A percentile compares a stretch with the other conserved stretches of the same genome.
phyloP scores from a whole-genome alignment of 2,113 vertebrate genomes.

The Pseudolaguvia tuberculata region DNA sequence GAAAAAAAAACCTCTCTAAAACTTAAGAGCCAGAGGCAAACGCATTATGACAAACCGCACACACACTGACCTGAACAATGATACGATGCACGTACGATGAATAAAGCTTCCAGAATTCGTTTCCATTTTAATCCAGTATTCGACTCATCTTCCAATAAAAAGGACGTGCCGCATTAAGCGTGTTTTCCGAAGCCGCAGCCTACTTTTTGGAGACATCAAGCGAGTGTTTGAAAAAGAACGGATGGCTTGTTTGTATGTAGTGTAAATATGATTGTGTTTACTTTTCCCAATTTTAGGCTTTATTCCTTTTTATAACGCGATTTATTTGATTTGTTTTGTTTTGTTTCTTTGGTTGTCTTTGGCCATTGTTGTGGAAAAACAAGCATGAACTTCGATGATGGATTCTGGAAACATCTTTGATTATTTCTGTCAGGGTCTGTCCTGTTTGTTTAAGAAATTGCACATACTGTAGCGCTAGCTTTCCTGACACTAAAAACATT shows the following conservation, averaged over 20 bases:
- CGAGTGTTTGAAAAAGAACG: conserved; percentile 66
- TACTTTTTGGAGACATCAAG: conserved; percentile 7
- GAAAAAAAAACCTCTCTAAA: not conserved
- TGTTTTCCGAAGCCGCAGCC: conserved; percentile 29
- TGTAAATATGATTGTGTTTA: conserved; percentile 98
- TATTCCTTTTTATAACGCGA: conserved; percentile 65
- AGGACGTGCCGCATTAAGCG: conserved; percentile 31
- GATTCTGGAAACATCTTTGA: conserved; percentile 45
- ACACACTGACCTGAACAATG: conserved; percentile 19
- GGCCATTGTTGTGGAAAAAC: conserved; percentile 42
- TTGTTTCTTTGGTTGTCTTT: conserved; percentile 51
- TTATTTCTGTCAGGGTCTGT: conserved; percentile 33
- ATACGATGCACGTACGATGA: conserved; percentile 34
- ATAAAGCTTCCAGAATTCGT: conserved; percentile 46
- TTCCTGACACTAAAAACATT: conserved; percentile 34
- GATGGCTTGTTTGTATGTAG: conserved; percentile 79
- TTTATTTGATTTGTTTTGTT: conserved; percentile 59
- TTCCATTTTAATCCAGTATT: conserved; percentile 39
- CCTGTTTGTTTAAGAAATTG: conserved; percentile 24
- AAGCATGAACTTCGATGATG: conserved; percentile 9
- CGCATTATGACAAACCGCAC: not conserved
- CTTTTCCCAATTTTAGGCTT: conserved; percentile 81
- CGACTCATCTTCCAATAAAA: conserved; percentile 46
- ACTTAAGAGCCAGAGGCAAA: not conserved
- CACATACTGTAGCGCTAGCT: conserved; percentile 29